Conservation (phyloP, 2,797 vertebrate species). For the Discoglossus pictus region DNA sequence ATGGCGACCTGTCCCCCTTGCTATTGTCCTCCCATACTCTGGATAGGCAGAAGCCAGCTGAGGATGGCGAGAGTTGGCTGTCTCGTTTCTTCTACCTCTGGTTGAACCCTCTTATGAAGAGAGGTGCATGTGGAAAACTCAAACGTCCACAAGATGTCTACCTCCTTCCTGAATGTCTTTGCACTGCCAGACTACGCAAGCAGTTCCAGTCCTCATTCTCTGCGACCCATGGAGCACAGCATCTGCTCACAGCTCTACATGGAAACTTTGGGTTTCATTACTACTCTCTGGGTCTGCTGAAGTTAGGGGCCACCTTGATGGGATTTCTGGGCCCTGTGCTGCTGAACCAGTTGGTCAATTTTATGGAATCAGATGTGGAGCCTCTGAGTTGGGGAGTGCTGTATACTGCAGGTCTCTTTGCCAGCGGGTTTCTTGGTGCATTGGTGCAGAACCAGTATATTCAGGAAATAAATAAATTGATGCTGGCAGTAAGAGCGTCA, state of each 20-base stretch:
- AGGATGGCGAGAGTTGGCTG: constrained; percentile 86
- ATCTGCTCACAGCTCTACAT: constrained; percentile 77
- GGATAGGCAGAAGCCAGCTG: constrained; percentile 71
- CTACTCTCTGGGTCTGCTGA: constrained; percentile 82
- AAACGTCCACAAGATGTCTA: constrained; percentile 74
- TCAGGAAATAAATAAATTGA: constrained; percentile 82
- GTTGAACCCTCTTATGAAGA: constrained; percentile 83
- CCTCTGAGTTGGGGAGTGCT: constrained; percentile 78
- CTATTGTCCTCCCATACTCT: constrained; percentile 60
- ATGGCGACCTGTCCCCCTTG: constrained; percentile 65
- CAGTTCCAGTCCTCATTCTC: constrained; percentile 59
- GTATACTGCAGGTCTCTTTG: constrained; percentile 83
- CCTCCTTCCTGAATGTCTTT: constrained; percentile 79
- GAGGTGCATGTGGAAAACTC: constrained; percentile 77
- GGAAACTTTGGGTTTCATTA: constrained; percentile 79
- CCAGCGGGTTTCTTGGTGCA: constrained; percentile 74
- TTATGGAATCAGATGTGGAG: constrained; percentile 81
- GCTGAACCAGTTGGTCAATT: constrained; percentile 83
- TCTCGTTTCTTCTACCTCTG: constrained; percentile 88
- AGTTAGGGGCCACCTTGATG: constrained; percentile 75
- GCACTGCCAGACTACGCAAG: constrained; percentile 67
- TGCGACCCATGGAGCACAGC: background rate
- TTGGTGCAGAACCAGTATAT: constrained; percentile 82
- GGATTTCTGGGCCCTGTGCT: constrained; percentile 85
- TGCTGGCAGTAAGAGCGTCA: constrained; percentile 74